Evolutionary conservation across 1,140 invertebrate genomes (phyloP), one percentile per base, ranked within the genome.

Genomic region (Drosophila cardini): DNA sequence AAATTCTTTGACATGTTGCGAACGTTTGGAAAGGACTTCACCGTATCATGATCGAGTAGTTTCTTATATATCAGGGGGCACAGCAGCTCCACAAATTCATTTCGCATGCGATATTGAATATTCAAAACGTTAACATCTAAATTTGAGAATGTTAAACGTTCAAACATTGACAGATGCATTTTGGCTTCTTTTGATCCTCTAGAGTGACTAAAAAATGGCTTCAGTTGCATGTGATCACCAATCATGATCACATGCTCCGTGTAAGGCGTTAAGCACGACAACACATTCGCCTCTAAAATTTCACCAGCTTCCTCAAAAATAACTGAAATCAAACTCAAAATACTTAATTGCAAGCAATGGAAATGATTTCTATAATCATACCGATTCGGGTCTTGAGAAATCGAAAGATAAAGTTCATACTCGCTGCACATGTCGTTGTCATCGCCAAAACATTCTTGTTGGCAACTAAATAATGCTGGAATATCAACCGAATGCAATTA

Each of bases 281-380:
- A 81, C 34, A 96, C 94, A 78, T 97, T 96, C 15, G 95, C 92
- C 87, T 97, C 96, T 34, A 97, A 90, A 15, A 97, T 95, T 94
- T 97, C 96, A 2, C 96, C 96, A 2, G 96, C 96, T 93, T 97
- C 96, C 92, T 97, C 96, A 8, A 97, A 94, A 53, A 97, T 94
- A 46, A 73, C 71, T 73, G 11, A 68, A 68, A 70, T 30, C 2
- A 9, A 50, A 45, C 2, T 10, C 8, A 48, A 32, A 15, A n/a
- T 16, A 10, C 21, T 18, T 38, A 15, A 18, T 6, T 13, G n/a
- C 1, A 43, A 21, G 9, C 16, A 7, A 16, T 18, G n/a, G n/a
- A 42, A n/a, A 4, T 21, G 2, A 15, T 7, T 55, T 2, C 8
- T 0, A 11, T 18, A 7, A 0, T 16, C 30, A 62, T 53, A 70